Evolutionary conservation across 30 jellyfish, hydroid and myxozoan species (phyloP), one percentile per base, ranked within the genome.

Genomic region (Pseudorhiza aurosa): DNA sequence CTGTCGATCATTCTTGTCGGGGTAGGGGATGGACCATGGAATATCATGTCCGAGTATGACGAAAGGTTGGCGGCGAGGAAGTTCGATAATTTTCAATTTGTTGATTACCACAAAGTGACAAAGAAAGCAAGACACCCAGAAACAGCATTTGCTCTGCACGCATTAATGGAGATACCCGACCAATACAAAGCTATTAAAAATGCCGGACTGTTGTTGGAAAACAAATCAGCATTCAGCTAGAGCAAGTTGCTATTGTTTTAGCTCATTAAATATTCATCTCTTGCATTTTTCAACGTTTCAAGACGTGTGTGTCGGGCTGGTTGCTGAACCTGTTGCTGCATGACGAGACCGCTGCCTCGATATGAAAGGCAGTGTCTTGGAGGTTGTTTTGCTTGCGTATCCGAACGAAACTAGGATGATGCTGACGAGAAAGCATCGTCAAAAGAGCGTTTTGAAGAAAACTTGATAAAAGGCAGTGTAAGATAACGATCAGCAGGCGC

Each of bases 11-110:
- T 89, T 49, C 78, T 89, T 11, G 97, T 89, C 1, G 97, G 97
- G 58, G 97, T 89, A 4, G 97, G 97, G 30, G 97, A 89, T 68
- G 97, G 97, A 2, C 97, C 97, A 2, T 89, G 97, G 97, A 73
- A 89, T 57, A 62, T 58, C 43, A 89, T 89, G 97, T 55, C 67
- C 19, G 93, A 87, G 43, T 89, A 89, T 56, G 97, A 89, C 60
- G 96, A 83, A 43, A 83, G 82, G 33, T 80, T 89, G 22, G 85
- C 96, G 1, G 26, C 68, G 26, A 50, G 97, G 46, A 89, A 73
- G 39, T 89, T 89, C 70, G 97, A 89, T 43, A 89, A 89, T 68
- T 89, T 89, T 62, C 97, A 89, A 68, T 89, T 89, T 68, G 97
- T 89, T 8, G 87, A 89, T 75, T 89, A 72, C 35, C 87, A 83